Evolutionary conservation across 1,140 invertebrate genomes (phyloP), one percentile per base, ranked within the genome.

Genomic region (Oppia nitens): DNA sequence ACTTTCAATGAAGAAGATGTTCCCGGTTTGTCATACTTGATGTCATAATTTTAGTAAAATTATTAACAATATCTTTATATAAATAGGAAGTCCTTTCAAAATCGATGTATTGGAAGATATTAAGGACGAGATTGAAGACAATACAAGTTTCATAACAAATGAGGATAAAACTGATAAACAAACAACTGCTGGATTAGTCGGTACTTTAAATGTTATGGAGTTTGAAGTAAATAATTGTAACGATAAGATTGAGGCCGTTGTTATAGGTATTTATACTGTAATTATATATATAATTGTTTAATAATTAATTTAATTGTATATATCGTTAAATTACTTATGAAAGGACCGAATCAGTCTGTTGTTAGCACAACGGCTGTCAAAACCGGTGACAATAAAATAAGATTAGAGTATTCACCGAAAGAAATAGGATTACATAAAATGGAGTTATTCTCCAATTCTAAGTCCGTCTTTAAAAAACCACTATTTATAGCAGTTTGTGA

Each of bases 1-100:
- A 90, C 86, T 9, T 98, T 98, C 72, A 98, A 98, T 67, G 91
- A 94, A 62, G 85, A 93, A 66, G 79, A 85, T 56, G 85, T 95
- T 11, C 85, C 86, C 63, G 78, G 81, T 82, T 60, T 60, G 68
- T 9, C 6, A 9, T 11, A 23, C 20, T n/a, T n/a, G n/a, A n/a
- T n/a, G n/a, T n/a, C n/a, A 9, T 17, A 40, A 9, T 40, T 40
- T 17, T 9, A 17, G 6, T 40, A 40, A 9, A 17, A 23, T 54
- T 54, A 27, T 28, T 54, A 29, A 11, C 11, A 53, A 29, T 23
- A 28, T 12, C 4, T 47, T n/a, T 29, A 28, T 52, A 53, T 28
- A 62, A 64, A n/a, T 63, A 81, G 87, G 88, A 24, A 91, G 85
- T 71, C 90, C 91, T 21, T 93, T 92, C 71, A 81, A 85, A 64